Conservation (phyloP, 2,797 vertebrate species). For the Sylvia borin region DNA sequence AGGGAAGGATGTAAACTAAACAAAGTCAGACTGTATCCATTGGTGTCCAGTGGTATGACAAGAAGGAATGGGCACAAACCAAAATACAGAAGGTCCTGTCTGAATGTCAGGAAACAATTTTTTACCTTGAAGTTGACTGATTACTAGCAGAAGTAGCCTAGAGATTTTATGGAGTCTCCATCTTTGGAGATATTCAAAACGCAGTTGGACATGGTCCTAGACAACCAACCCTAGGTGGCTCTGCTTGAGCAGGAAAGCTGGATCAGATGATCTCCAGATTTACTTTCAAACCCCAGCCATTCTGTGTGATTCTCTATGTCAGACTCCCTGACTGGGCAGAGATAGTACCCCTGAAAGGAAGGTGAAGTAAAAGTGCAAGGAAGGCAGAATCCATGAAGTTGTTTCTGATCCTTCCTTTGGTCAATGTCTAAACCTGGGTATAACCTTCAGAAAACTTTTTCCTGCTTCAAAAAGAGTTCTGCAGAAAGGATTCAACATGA, state of each 20-base stretch:
- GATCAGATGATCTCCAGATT: background rate
- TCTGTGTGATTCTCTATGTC: background rate
- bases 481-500: background rate
- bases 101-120: background rate
- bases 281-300: background rate
- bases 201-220: fast-evolving
- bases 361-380: fast-evolving
- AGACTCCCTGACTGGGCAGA: background rate
- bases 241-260: background rate
- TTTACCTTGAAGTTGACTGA: background rate
- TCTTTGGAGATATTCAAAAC: background rate
- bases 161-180: background rate
- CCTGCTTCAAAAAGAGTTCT: background rate
- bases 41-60: background rate
- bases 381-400: background rate
- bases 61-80: background rate
- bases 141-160: background rate
- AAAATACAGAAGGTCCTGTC: background rate
- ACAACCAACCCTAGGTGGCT: background rate
- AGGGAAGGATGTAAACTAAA: background rate
- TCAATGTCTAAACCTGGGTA: background rate
- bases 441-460: background rate
- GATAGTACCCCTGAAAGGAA: background rate
- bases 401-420: background rate
- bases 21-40: background rate